A percentile compares a stretch with the other conserved stretches of the same genome.
These are phyloP conservation scores for Aporrectodea caliginosa DNA, from an alignment of 1,140 invertebrate genomes.

Conservation along the genomic window DNA sequence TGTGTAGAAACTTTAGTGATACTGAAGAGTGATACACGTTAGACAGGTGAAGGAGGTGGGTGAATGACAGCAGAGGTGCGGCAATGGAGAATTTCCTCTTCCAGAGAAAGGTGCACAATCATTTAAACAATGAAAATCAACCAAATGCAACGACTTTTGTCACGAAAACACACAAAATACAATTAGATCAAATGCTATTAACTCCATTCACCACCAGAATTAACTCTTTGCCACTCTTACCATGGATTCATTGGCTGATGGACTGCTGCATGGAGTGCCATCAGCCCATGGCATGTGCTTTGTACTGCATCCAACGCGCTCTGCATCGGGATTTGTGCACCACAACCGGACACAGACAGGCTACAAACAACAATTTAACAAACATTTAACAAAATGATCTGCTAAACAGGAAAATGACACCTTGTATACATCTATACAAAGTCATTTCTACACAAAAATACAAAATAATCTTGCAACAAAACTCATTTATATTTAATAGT, in stretches of 20 bases:
- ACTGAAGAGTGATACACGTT: no score
- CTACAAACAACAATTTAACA: conserved; percentile 60
- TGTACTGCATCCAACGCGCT: conserved; percentile 65
- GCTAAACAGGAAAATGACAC: no score
- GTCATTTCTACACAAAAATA: no score
- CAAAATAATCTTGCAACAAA: no score
- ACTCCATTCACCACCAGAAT: neutral
- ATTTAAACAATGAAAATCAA: neutral
- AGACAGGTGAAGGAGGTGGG: no score
- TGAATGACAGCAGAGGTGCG: neutral
- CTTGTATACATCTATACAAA: no score
- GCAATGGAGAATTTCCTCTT: neutral
- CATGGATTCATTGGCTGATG: conserved; percentile 44
- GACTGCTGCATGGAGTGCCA: conserved; percentile 70
- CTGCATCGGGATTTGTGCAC: conserved; percentile 64
- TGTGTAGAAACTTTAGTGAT: no score
- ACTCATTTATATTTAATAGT: no score
- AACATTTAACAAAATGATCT: no score
- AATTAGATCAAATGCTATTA: neutral
- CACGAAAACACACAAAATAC: neutral
- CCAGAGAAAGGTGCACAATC: neutral
- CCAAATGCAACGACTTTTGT: neutral
- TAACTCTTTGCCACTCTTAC: conserved; percentile 21
- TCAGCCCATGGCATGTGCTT: conserved; percentile 89
- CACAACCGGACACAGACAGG: conserved; percentile 73